Conservation (phyloP, 2,797 vertebrate species). For the Synaphobranchus kaupii region DNA sequence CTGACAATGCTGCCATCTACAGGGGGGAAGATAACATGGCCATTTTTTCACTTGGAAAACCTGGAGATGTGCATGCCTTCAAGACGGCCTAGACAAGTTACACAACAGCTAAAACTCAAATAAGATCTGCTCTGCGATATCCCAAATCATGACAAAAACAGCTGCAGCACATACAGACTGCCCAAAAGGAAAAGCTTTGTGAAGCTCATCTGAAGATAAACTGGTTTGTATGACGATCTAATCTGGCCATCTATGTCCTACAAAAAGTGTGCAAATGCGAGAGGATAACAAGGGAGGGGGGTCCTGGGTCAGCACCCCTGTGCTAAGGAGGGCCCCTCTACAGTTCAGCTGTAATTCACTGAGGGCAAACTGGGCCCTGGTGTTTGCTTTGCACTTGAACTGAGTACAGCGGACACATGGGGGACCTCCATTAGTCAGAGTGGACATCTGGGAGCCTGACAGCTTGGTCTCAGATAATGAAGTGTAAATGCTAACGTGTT, state of each 20-base stretch:
- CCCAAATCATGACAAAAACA: background rate
- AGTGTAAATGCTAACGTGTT: background rate
- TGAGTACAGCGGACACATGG: slow-evolving; percentile 56
- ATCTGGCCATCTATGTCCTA: background rate
- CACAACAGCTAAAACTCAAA: background rate
- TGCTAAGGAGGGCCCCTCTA: background rate
- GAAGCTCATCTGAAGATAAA: background rate
- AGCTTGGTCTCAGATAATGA: background rate
- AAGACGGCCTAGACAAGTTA: background rate
- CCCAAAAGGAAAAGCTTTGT: background rate
- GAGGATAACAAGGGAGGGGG: background rate
- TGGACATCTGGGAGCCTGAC: background rate
- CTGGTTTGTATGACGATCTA: background rate
- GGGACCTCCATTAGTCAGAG: slow-evolving; percentile 27
- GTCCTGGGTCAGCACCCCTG: background rate
- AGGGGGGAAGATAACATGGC: background rate
- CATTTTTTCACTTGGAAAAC: background rate
- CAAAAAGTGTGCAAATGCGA: background rate
- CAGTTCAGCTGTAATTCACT: slow-evolving; percentile 54
- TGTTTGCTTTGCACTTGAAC: slow-evolving; percentile 68
- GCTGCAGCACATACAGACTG: background rate
- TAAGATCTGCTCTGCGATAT: background rate
- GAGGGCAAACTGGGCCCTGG: slow-evolving; percentile 66
- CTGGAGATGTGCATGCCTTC: background rate
- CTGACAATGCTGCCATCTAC: slow-evolving; percentile 26